These are phyloP conservation scores for Cyanoliseus patagonus DNA, from an alignment of 2,113 vertebrate genomes.

Conservation along the genomic window DNA sequence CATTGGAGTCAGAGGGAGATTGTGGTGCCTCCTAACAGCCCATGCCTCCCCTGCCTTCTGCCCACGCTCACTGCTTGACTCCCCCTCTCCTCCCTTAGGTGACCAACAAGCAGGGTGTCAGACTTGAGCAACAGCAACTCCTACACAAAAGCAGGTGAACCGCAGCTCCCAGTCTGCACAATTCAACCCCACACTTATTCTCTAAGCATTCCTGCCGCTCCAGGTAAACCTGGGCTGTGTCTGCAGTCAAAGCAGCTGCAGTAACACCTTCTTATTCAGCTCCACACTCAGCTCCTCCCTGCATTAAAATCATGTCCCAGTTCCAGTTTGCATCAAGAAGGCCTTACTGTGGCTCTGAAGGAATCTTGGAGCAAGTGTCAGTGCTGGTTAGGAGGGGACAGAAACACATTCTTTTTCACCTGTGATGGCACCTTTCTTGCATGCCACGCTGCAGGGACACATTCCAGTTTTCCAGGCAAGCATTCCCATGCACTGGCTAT, in stretches of 20 bases:
- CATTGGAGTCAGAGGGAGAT: not conserved
- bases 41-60: not conserved
- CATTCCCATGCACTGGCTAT: not conserved
- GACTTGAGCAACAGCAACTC: not conserved
- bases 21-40: not conserved
- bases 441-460: not conserved
- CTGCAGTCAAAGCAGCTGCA: not conserved
- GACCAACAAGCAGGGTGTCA: not conserved
- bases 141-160: not conserved
- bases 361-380: not conserved
- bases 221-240: not conserved
- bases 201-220: not conserved
- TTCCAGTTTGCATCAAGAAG: not conserved
- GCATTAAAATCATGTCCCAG: not conserved
- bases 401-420: not conserved
- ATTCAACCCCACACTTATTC: not conserved
- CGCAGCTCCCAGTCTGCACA: not conserved
- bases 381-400: not conserved
- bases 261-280: not conserved
- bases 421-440: not conserved
- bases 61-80: not conserved
- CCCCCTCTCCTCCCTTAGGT: not conserved
- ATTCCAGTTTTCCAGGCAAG: not conserved
- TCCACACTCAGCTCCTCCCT: not conserved
- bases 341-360: not conserved